Evolutionary conservation across 2,797 vertebrate genomes (phyloP), one percentile per base, ranked within the genome.

Genomic region (Taenioides sp.): DNA sequence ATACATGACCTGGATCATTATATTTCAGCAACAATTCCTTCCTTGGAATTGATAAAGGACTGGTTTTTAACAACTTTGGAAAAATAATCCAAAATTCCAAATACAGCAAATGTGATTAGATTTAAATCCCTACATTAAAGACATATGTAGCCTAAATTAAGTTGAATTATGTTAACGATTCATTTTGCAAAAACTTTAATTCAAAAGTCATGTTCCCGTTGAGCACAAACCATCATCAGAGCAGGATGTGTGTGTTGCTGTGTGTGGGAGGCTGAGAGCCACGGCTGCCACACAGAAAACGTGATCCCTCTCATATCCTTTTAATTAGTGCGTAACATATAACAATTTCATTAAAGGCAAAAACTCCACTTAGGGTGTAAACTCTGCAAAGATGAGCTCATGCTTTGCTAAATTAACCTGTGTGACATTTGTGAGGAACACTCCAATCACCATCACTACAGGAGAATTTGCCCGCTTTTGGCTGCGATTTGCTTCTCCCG

Each of bases 241-340:
- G 40, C 31, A 69, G 6, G 47, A 27, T 73, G 47, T 31, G 34
- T 73, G 69, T 64, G 34, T 62, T 55, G 76, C 6, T 58, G 34
- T 74, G 86, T 73, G 87, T 84, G 79, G 85, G 84, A 79, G 84
- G 83, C 47, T 75, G 43, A 81, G 79, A 75, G 61, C 68, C 28
- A 65, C 60, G 75, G 50, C 74, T 79, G 65, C 73, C 70, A 62
- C 67, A 71, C 69, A 70, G 75, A 70, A 82, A 79, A 82, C 79
- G 59, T 89, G 88, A 82, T 83, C 59, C 73, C 63, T 37, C 80
- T 78, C 18, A 67, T 54, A 83, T 88, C 73, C 61, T 73, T 85
- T 71, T 80, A 88, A 92, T 92, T 90, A 88, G 76, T 47, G 55
- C 71, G 61, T 72, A 79, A 85, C 73, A 77, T 78, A 50, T 63